A percentile compares a stretch with the other conserved stretches of the same genome.
These are phyloP conservation scores for Danio aesculapii DNA, from an alignment of 2,797 vertebrate genomes.

Conservation along the genomic window DNA sequence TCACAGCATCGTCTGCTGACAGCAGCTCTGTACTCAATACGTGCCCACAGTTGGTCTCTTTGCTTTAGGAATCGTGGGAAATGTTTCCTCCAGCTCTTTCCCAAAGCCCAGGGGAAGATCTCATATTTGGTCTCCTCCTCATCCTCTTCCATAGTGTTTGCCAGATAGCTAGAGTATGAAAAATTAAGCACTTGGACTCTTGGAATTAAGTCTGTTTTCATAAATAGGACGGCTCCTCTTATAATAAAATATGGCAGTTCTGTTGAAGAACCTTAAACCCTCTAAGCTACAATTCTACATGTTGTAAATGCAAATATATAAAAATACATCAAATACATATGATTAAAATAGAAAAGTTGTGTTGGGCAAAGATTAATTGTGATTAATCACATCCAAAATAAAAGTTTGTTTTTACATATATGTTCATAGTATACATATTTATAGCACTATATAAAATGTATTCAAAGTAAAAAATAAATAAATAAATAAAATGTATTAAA, in stretches of 20 bases:
- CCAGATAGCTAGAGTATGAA: slow-evolving; percentile 85
- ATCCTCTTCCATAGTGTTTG: slow-evolving; percentile 98
- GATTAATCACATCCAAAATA: too few relatives aligned
- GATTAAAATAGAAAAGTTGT: too few relatives aligned
- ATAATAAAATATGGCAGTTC: background rate
- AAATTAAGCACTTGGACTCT: background rate
- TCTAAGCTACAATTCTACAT: background rate
- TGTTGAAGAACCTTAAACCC: background rate
- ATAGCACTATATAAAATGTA: too few relatives aligned
- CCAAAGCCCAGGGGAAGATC: slow-evolving; percentile 97
- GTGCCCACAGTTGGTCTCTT: slow-evolving; percentile 91
- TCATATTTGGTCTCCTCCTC: slow-evolving; percentile 93
- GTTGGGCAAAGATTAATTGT: too few relatives aligned
- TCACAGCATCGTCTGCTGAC: slow-evolving; percentile 96
- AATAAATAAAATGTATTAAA: too few relatives aligned
- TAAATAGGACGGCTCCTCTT: background rate
- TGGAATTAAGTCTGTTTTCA: background rate
- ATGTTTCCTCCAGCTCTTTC: slow-evolving; percentile 89
- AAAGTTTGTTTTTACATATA: too few relatives aligned
- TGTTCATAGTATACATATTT: too few relatives aligned
- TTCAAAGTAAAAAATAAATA: too few relatives aligned
- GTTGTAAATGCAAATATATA: background rate
- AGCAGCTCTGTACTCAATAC: slow-evolving; percentile 90
- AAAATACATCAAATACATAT: too few relatives aligned
- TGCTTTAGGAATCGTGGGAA: slow-evolving; percentile 89